Base-by-base conservation (phyloP, 2,113 vertebrate genomes). In the Polyodon spathula region DNA sequence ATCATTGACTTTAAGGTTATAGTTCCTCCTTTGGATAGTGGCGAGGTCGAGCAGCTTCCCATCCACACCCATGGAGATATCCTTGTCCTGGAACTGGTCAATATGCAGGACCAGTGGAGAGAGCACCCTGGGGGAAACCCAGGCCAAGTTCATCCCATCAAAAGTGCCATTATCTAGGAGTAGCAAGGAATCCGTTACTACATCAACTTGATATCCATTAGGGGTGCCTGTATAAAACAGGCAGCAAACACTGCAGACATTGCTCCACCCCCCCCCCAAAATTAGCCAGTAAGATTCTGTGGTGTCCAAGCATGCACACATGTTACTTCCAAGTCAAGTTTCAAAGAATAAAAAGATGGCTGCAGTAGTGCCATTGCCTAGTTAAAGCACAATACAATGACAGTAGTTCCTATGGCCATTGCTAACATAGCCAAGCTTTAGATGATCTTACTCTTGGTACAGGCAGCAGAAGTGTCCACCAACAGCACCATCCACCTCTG, bases 121-220 rank as follows among this genome's bases (percentile, higher is more conserved):
- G 17, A 61, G 50, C 11, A 58, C 5, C 8, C 56, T 60, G 10
- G 73, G 74, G 38, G 59, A 46, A 0, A 62, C 40, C 77, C 74
- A 79, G 41, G 74, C 37, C 58, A 79, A 62, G 53, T 71, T 51
- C 6, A 61, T 39, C 11, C 68, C 72, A 2, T 77, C 64, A 6
- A 67, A 56, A 40, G 59, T 17, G 6, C 69, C 67, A 42, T 68
- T 40, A 38, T 64, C 74, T 82, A 37, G 7, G 37, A 8, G 41
- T 4, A 38, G 4, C n/a, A 6, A 43, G 15, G 42, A 4, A 54
- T 37, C 12, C n/a, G 50, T 14, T 4, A 16, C 6, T 12, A 14
- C n/a, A n/a, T n/a, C 4, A 15, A 15, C 7, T 61, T 53, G n/a
- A n/a, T n/a, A 4, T 53, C 37, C 8, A 51, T 14, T n/a, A n/a